These are phyloP conservation scores for Sclerodermus sp. DNA, from an alignment of 2,888 invertebrate species.

Conservation along the genomic window DNA sequence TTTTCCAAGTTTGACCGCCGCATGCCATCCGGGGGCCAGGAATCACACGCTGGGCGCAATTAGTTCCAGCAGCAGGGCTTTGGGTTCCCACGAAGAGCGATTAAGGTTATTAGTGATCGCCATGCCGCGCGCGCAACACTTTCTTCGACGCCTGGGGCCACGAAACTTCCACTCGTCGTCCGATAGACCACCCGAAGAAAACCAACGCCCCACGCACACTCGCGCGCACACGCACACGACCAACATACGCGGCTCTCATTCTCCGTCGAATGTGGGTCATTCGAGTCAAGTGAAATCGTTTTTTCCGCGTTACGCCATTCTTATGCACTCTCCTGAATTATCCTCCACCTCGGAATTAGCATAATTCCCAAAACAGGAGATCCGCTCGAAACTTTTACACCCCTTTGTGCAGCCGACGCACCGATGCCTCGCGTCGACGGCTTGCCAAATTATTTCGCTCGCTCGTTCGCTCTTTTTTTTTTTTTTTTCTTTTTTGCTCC, in stretches of 20 bases:
- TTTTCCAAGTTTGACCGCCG: constrained; percentile 8
- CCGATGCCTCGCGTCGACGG: too few relatives aligned
- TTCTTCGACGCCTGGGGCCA: too few relatives aligned
- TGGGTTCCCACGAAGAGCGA: constrained; percentile 24
- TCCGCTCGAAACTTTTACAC: too few relatives aligned
- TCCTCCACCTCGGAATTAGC: background rate
- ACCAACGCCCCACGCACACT: background rate
- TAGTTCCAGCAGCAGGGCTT: constrained; percentile 22
- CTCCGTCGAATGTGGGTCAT: background rate
- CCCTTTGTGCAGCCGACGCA: too few relatives aligned
- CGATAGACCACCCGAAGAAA: background rate
- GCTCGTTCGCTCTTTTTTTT: background rate
- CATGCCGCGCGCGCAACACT: background rate
- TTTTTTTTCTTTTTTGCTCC: too few relatives aligned
- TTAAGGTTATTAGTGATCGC: constrained; percentile 16
- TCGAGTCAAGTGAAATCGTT: too few relatives aligned
- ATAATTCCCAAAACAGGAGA: too few relatives aligned
- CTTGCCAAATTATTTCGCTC: too few relatives aligned
- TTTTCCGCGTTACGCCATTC: too few relatives aligned
- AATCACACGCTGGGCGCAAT: constrained; percentile 16
- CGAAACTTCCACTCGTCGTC: too few relatives aligned
- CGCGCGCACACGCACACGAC: background rate
- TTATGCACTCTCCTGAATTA: too few relatives aligned
- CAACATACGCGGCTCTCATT: background rate
- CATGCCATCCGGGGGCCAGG: background rate